A percentile compares a stretch with the other conserved stretches of the same genome.
Conservation (phyloP, 2,113 vertebrate genomes). For the Xerus inauris region DNA sequence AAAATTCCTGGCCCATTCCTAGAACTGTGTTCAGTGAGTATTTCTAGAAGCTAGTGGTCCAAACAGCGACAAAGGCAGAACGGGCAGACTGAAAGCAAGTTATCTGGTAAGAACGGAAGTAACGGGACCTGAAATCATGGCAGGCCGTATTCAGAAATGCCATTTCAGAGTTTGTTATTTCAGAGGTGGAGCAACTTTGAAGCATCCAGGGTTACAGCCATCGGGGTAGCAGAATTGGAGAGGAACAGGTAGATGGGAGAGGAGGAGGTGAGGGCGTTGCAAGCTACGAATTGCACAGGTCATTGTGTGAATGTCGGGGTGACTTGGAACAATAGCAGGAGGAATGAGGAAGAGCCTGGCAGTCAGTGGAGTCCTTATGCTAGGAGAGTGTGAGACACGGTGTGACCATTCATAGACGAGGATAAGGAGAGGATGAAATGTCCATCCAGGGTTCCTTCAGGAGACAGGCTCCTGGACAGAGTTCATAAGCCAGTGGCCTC, state of each 20-base stretch:
- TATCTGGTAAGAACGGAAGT: neutral
- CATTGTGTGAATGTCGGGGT: neutral
- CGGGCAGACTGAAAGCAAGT: neutral
- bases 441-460: neutral
- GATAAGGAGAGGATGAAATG: neutral
- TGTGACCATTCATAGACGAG: neutral
- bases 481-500: neutral
- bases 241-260: neutral
- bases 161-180: neutral
- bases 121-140: neutral
- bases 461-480: neutral
- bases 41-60: neutral
- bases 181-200: neutral
- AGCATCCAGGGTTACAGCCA: no score
- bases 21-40: no score
- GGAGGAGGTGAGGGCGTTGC: neutral
- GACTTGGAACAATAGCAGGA: neutral
- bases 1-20: neutral
- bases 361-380: neutral
- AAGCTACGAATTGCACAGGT: neutral
- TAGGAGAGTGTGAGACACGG: neutral
- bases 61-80: neutral
- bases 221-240: neutral
- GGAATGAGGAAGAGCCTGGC: neutral
- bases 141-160: neutral